phyloP scores from a whole-genome alignment of 2,797 vertebrate species.

The Rhincodon typus region DNA sequence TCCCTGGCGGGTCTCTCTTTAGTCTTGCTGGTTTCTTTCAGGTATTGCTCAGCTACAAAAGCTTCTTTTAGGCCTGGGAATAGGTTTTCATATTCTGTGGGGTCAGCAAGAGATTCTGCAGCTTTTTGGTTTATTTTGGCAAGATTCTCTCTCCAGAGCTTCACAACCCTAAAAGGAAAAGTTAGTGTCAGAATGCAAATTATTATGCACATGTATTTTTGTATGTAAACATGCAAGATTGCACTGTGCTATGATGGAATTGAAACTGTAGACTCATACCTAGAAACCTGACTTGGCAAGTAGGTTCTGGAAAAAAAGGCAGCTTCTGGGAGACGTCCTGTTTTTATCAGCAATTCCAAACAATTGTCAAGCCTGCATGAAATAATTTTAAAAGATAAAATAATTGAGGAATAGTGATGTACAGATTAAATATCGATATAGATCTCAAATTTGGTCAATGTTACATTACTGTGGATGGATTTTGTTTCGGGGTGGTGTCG shows the following conservation, averaged over 20 bases:
- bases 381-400: neutral
- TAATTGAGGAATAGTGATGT: neutral
- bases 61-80: slow-evolving; percentile 94
- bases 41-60: slow-evolving; percentile 80
- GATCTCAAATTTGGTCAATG: neutral
- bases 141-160: slow-evolving; percentile 88
- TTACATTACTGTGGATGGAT: too few species aligned
- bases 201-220: neutral
- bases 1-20: slow-evolving; percentile 73
- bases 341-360: slow-evolving; percentile 90
- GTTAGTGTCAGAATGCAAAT: slow-evolving; percentile 2
- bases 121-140: slow-evolving; percentile 96
- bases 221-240: neutral
- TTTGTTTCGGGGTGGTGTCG: too few species aligned
- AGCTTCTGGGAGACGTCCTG: slow-evolving; percentile 89
- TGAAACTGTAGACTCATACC: slow-evolving; percentile 52
- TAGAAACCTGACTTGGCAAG: slow-evolving; percentile 92
- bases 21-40: slow-evolving; percentile 68
- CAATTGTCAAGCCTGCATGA: slow-evolving; percentile 79
- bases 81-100: slow-evolving; percentile 95
- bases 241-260: neutral
- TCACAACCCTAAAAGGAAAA: slow-evolving; percentile 71
- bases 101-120: slow-evolving; percentile 91
- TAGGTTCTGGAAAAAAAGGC: slow-evolving; percentile 94
- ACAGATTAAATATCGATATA: neutral